Conservation (phyloP, 2,113 vertebrate species). For the Pelvicachromis taeniatus region DNA sequence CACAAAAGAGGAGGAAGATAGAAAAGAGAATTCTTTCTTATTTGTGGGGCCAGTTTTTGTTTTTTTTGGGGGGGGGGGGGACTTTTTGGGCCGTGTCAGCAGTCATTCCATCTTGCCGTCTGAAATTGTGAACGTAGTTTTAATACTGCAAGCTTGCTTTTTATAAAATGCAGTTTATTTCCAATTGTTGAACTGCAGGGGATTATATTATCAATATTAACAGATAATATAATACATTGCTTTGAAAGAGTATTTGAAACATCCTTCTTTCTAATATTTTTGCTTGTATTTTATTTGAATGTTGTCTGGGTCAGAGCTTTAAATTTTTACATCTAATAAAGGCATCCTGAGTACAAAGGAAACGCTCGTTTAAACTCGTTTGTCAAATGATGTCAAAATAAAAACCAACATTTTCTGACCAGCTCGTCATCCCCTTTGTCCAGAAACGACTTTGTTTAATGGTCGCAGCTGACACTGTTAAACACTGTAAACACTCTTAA, state of each 20-base stretch:
- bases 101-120: slow-evolving; percentile 10
- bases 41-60: slow-evolving; percentile 23
- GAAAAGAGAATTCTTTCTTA: slow-evolving; percentile 28
- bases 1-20: background rate
- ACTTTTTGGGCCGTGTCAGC: background rate
- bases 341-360: background rate
- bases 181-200: background rate
- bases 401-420: background rate
- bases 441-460: background rate
- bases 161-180: background rate
- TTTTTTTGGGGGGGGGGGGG: background rate
- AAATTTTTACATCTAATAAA: background rate
- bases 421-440: background rate
- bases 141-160: background rate
- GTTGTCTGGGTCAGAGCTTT: background rate
- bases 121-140: background rate
- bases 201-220: background rate
- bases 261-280: background rate
- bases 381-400: background rate
- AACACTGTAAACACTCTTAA: background rate
- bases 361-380: background rate
- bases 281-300: background rate
- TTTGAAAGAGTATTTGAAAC: background rate
- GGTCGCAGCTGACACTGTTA: background rate
- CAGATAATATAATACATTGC: background rate